Percentiles rank a stretch among this genome's conserved stretches.
Evolutionary conservation across 2,113 vertebrate species (phyloP).

Genomic region (Seriola dumerili): DNA sequence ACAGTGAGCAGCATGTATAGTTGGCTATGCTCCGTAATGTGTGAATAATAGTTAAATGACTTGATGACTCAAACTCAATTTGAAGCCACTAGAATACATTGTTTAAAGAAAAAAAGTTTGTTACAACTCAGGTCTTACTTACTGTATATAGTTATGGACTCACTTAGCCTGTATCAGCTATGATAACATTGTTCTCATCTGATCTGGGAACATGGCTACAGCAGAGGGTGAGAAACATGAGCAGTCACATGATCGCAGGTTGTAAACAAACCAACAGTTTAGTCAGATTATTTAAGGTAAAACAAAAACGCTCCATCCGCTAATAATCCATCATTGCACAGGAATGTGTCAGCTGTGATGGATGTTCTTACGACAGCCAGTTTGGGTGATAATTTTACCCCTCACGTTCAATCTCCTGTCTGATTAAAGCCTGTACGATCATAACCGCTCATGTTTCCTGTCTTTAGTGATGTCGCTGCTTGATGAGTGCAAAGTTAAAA

Average conservation of each 20-base stretch:
- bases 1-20: not conserved
- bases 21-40: not conserved
- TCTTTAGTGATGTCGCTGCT: not conserved
- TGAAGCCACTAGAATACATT: not conserved
- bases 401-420: not conserved
- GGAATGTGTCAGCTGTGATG: not conserved
- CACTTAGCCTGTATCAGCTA: no score
- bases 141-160: no score
- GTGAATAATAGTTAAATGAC: not conserved
- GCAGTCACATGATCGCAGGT: not conserved
- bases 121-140: no score
- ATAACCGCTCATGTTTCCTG: not conserved
- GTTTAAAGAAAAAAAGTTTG: no score
- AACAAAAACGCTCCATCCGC: not conserved
- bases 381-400: not conserved
- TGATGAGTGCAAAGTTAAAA: no score
- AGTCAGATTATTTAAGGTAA: not conserved
- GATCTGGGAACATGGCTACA: not conserved
- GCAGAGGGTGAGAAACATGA: not conserved
- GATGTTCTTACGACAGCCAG: not conserved
- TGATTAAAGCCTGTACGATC: no score
- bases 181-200: not conserved
- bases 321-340: not conserved
- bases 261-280: not conserved
- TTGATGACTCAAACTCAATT: not conserved